phyloP scores from a whole-genome alignment of 2,888 invertebrate genomes.

The Amphimallon solstitiale region DNA sequence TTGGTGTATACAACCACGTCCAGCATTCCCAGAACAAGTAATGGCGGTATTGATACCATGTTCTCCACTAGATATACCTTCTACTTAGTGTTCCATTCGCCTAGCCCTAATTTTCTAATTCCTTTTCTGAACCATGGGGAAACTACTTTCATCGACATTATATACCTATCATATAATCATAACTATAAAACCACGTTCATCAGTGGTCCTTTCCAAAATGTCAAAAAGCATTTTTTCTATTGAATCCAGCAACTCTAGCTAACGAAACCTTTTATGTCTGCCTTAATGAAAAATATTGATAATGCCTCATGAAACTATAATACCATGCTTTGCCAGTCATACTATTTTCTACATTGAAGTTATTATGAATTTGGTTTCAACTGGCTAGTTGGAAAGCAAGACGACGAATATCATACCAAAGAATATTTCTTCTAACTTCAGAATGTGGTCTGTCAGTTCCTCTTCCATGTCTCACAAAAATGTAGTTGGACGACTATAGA shows the following conservation, averaged over 20 bases:
- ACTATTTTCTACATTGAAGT: too few species aligned
- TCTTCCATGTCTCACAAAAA: slow-evolving; percentile 40
- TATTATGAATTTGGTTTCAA: slow-evolving; percentile 37
- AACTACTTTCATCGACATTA: slow-evolving; percentile 15
- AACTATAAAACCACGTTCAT: neutral
- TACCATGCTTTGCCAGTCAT: too few species aligned
- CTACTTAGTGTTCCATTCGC: slow-evolving; percentile 1
- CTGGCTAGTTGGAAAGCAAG: slow-evolving; percentile 41
- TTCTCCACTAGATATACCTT: neutral
- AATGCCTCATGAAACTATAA: slow-evolving; percentile 28
- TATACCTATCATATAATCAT: slow-evolving; percentile 11
- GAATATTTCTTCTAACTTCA: slow-evolving; percentile 40
- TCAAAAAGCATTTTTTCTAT: slow-evolving; percentile 7
- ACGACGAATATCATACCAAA: slow-evolving; percentile 36
- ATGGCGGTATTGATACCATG: neutral
- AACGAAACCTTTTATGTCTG: slow-evolving; percentile 10
- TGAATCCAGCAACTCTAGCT: slow-evolving; percentile 17
- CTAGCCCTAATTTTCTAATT: slow-evolving; percentile 4
- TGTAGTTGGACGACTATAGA: slow-evolving; percentile 24
- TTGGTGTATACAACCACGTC: too few species aligned
- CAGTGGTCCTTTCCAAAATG: neutral
- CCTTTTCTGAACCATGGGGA: slow-evolving; percentile 2
- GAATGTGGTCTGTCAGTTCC: slow-evolving; percentile 42
- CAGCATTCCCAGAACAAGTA: too few species aligned
- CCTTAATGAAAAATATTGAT: slow-evolving; percentile 6